Percentiles rank a stretch among this genome's conserved stretches.
phyloP scores from a whole-genome alignment of 2,113 vertebrate species.

The Pachyramphus minor region DNA sequence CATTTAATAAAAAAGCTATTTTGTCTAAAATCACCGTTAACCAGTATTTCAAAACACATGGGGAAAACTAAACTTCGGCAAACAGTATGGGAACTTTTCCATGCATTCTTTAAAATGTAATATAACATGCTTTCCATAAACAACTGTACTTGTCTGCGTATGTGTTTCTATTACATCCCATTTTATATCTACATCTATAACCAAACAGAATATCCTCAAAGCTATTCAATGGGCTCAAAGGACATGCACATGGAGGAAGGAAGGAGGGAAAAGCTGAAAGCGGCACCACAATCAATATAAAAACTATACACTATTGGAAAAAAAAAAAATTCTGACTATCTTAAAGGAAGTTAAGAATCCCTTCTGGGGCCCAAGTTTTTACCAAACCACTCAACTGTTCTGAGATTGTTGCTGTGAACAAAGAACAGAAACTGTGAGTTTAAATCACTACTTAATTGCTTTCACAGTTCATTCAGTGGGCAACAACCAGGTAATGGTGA shows the following conservation, averaged over 20 bases:
- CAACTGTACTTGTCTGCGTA: neutral
- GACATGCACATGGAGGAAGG: neutral
- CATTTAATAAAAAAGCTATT: neutral
- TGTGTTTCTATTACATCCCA: neutral
- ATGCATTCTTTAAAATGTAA: neutral
- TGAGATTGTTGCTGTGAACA: neutral
- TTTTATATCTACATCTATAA: neutral
- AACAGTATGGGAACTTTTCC: neutral
- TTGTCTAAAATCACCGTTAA: neutral
- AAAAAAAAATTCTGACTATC: neutral
- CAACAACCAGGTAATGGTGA: neutral
- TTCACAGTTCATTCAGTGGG: neutral
- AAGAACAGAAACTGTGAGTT: neutral
- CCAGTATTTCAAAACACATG: neutral
- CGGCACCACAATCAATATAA: neutral
- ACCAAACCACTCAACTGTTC: neutral
- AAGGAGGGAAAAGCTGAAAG: neutral
- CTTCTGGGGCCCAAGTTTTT: neutral
- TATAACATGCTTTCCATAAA: neutral
- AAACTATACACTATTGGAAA: neutral
- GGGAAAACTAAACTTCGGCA: neutral
- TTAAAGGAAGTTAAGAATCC: neutral
- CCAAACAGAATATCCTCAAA: neutral
- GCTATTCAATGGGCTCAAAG: neutral
- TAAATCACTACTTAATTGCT: neutral